Evolutionary conservation across 2,113 vertebrate species (phyloP).

Genomic region (Gambusia affinis): DNA sequence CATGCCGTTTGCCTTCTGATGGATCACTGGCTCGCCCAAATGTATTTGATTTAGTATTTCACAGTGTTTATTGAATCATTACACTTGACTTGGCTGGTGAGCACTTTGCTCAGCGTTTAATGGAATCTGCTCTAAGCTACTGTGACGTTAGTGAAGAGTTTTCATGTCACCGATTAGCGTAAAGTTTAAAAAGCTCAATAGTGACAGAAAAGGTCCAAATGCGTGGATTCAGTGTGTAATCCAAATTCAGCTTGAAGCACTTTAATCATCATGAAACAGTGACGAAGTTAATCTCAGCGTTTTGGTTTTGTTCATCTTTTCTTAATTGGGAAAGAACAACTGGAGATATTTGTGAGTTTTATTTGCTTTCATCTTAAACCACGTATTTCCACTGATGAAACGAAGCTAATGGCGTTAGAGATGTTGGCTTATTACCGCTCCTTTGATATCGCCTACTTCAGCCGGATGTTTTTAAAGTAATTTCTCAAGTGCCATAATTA

Average conservation of each 20-base stretch:
- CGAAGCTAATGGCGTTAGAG: neutral
- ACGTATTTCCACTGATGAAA: slow-evolving; percentile 4
- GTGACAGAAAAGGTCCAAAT: neutral
- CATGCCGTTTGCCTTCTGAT: slow-evolving; percentile 68
- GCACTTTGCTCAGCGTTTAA: slow-evolving; percentile 67
- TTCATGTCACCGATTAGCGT: neutral
- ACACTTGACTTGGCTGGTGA: slow-evolving; percentile 45
- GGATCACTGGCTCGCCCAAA: slow-evolving; percentile 59
- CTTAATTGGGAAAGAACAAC: slow-evolving; percentile 36
- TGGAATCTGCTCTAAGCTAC: slow-evolving; percentile 32
- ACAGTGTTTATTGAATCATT: slow-evolving; percentile 50
- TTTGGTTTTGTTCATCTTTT: slow-evolving; percentile 3
- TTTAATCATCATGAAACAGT: slow-evolving; percentile 58
- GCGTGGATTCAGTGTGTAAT: slow-evolving; percentile 15
- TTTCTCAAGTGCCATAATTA: slow-evolving; percentile 1
- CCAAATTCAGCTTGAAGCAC: slow-evolving; percentile 65
- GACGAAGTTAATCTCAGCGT: slow-evolving; percentile 31
- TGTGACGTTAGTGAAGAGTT: slow-evolving; percentile 23
- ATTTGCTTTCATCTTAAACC: neutral
- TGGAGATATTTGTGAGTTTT: slow-evolving; percentile 11
- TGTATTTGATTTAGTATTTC: slow-evolving; percentile 56
- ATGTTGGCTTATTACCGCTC: neutral
- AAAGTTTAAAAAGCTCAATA: neutral
- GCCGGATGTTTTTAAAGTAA: neutral
- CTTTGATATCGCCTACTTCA: neutral